These are phyloP conservation scores for Phania funesta DNA, from an alignment of 2,888 invertebrate genomes.

Conservation along the genomic window DNA sequence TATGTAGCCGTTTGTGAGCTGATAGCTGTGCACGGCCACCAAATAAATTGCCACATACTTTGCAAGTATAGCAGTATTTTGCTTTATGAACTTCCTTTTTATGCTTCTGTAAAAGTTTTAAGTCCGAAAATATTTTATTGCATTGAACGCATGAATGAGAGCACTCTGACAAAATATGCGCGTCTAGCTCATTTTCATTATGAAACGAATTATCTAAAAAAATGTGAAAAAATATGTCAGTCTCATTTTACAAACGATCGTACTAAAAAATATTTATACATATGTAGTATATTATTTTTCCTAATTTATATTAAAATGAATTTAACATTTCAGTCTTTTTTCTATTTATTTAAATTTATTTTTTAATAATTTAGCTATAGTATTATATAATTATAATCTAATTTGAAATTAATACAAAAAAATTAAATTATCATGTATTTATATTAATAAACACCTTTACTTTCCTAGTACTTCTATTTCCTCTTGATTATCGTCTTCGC, in stretches of 20 bases:
- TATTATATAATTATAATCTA: neutral
- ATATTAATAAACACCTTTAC: neutral
- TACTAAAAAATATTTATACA: no score
- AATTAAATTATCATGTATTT: neutral
- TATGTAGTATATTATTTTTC: no score
- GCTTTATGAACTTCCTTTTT: conserved; percentile 37
- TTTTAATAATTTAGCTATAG: no score
- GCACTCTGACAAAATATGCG: neutral
- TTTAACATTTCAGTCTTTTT: no score
- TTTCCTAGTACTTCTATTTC: conserved; percentile 43
- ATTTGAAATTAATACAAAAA: neutral
- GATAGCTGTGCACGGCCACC: conserved; percentile 69
- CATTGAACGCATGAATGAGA: neutral
- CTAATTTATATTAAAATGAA: no score
- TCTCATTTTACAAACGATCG: no score
- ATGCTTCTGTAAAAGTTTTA: conserved; percentile 15
- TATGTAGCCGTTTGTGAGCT: conserved; percentile 70
- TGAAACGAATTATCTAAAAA: conserved; percentile 17
- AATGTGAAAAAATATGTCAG: neutral
- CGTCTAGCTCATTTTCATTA: neutral
- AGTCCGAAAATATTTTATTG: neutral
- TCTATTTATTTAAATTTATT: no score
- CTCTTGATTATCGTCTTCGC: conserved; percentile 37
- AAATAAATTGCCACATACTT: conserved; percentile 68
- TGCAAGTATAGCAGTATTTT: conserved; percentile 55